Evolutionary conservation across 2,113 vertebrate species (phyloP).

Genomic region (Amblyornis subalaris): DNA sequence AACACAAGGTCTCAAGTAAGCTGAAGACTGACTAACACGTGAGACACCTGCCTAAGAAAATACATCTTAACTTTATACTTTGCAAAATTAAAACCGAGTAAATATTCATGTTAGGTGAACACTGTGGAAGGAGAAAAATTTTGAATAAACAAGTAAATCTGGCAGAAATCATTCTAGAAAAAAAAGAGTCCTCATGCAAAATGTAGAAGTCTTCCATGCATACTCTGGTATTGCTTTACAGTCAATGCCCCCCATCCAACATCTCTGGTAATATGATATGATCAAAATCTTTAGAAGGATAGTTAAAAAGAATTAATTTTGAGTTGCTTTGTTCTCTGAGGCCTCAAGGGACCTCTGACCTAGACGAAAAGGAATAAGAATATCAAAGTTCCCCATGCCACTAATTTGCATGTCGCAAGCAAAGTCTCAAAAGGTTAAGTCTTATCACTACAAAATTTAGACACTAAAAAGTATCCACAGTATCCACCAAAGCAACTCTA

Average conservation of each 20-base stretch:
- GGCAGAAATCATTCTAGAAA: not conserved
- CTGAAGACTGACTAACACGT: not conserved
- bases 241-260: not conserved
- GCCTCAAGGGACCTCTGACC: not conserved
- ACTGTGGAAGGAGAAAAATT: not conserved
- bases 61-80: not conserved
- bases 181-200: not conserved
- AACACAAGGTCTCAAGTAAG: not conserved
- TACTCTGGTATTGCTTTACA: not conserved
- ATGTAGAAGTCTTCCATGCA: not conserved
- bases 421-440: not conserved
- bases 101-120: not conserved
- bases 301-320: not conserved
- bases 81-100: not conserved
- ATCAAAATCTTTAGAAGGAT: not conserved
- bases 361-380: not conserved
- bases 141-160: not conserved
- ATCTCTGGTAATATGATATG: not conserved
- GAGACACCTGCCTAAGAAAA: not conserved
- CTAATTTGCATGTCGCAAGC: not conserved
- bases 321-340: not conserved
- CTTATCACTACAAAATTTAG: not conserved
- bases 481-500: not conserved
- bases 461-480: not conserved
- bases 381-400: not conserved